Evolutionary conservation across 2,797 vertebrate genomes (phyloP).

Genomic region (Macropodus opercularis): DNA sequence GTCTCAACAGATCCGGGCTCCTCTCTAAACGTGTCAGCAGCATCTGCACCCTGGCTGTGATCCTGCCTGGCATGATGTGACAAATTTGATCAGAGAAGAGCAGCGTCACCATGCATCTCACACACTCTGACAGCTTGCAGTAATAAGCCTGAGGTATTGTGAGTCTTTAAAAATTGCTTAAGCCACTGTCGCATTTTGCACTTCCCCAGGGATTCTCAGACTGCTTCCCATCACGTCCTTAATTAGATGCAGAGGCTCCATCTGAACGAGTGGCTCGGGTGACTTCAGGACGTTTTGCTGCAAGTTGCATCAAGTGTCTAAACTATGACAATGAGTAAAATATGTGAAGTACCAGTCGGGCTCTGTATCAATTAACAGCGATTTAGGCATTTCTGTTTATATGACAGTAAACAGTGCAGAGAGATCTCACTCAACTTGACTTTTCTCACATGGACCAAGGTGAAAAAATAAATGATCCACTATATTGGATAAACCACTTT

Average conservation of each 20-base stretch:
- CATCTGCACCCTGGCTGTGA: conserved; percentile 46
- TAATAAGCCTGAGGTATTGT: conserved; percentile 47
- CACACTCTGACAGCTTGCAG: conserved; percentile 50
- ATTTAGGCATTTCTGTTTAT: conserved; percentile 13
- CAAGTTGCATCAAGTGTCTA: conserved; percentile 1
- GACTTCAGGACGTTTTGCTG: conserved; percentile 14
- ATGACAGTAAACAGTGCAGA: conserved; percentile 6
- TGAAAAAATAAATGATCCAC: conserved; percentile 58
- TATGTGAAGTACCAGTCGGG: not conserved
- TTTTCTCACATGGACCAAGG: conserved; percentile 54
- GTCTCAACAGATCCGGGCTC: conserved; percentile 54
- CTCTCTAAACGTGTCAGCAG: conserved; percentile 43
- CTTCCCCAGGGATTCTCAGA: conserved; percentile 20
- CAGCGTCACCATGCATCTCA: conserved; percentile 31
- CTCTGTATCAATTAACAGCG: conserved; percentile 20
- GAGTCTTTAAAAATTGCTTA: conserved; percentile 37
- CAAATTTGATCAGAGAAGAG: conserved; percentile 63
- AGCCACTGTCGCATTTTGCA: conserved; percentile 37
- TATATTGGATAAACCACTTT: conserved; percentile 74
- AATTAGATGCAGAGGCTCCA: conserved; percentile 2
- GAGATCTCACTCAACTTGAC: conserved; percentile 34
- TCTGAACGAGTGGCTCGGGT: conserved; percentile 19
- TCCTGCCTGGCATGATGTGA: conserved; percentile 61
- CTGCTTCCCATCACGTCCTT: conserved; percentile 19
- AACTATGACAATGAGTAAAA: not conserved